phyloP scores from a whole-genome alignment of 1,140 invertebrate genomes.

The Drosophila subobscura region DNA sequence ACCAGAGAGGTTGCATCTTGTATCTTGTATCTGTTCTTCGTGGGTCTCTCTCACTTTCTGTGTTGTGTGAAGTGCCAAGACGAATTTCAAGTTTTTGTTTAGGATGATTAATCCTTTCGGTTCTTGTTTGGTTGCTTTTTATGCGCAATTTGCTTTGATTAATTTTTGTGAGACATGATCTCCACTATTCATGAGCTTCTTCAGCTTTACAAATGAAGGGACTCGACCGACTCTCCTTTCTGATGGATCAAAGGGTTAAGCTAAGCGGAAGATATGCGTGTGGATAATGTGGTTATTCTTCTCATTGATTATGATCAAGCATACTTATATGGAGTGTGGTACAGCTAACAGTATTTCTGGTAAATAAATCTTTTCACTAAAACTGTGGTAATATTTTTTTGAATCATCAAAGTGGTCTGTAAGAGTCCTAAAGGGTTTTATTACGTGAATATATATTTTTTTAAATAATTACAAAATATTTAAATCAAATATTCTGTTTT shows the following conservation, averaged over 20 bases:
- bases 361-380: too few species aligned
- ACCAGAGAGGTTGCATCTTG: conserved; percentile 1
- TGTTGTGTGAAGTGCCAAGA: conserved; percentile 67
- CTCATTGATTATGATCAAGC: too few species aligned
- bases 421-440: too few species aligned
- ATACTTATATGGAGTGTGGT: too few species aligned
- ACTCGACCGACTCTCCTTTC: conserved; percentile 4
- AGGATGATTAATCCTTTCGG: conserved; percentile 70
- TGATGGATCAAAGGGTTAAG: conserved; percentile 41
- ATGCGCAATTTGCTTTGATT: conserved; percentile 79
- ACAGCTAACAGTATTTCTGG: too few species aligned
- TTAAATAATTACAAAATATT: too few species aligned
- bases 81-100: conserved; percentile 78
- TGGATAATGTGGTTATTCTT: conserved; percentile 4
- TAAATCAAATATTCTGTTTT: too few species aligned
- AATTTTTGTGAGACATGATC: conserved; percentile 68
- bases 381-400: too few species aligned
- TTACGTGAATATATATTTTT: too few species aligned
- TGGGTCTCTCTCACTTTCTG: conserved; percentile 18
- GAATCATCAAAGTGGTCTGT: too few species aligned
- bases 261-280: conserved; percentile 27
- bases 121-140: conserved; percentile 66
- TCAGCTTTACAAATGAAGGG: conserved; percentile 59
- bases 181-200: conserved; percentile 62
- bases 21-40: neutral